Evolutionary conservation across 2,113 vertebrate species (phyloP).

Genomic region (Canis aureus): DNA sequence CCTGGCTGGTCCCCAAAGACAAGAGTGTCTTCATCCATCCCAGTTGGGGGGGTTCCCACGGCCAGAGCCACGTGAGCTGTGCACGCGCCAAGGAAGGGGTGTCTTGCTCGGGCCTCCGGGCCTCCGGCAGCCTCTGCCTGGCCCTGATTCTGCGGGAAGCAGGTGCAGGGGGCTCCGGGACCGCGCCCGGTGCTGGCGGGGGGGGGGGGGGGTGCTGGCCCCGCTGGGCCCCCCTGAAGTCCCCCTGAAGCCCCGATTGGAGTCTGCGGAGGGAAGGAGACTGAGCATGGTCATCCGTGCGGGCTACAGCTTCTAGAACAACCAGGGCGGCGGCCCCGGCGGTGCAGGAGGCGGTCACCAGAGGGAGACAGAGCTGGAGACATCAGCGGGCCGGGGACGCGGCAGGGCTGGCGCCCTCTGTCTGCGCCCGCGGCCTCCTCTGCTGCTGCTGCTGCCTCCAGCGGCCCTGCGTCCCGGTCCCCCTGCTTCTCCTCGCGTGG

Average conservation of each 20-base stretch:
- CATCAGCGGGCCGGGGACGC: not conserved
- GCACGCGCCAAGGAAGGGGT: no score
- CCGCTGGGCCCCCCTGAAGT: no score
- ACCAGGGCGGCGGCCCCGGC: rapidly evolving
- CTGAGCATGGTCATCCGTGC: rapidly evolving
- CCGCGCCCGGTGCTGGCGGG: no score
- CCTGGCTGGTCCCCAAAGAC: not conserved
- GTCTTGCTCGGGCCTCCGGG: not conserved
- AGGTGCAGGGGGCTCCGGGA: rapidly evolving
- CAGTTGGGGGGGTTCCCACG: not conserved
- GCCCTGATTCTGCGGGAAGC: not conserved
- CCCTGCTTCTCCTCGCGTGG: no score
- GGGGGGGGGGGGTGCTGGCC: no score
- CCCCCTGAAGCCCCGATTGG: no score
- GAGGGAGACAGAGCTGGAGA: constrained; percentile 87
- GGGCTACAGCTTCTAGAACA: not conserved
- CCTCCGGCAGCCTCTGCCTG: no score
- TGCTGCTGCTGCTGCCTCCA: no score
- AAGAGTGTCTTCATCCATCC: not conserved
- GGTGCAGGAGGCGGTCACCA: constrained; percentile 58
- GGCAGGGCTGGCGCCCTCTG: no score
- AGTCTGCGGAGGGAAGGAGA: not conserved
- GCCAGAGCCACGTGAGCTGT: rapidly evolving
- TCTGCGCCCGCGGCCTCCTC: no score
- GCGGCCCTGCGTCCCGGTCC: no score